Conservation (phyloP, 2,888 invertebrate species). For the Synergus japonicus region DNA sequence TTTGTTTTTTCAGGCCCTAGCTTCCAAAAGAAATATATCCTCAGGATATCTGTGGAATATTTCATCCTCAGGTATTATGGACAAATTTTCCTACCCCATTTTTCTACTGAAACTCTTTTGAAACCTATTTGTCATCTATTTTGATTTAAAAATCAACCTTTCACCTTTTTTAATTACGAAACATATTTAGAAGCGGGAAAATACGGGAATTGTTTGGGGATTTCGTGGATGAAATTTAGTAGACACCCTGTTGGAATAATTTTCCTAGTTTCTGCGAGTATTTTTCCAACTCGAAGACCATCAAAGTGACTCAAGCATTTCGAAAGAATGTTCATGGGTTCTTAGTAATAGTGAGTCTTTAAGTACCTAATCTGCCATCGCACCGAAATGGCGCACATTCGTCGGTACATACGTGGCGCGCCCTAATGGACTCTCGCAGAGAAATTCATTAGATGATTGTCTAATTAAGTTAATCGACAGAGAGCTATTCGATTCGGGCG, state of each 20-base stretch:
- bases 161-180: too few species aligned
- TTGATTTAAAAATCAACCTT: too few species aligned
- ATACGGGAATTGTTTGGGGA: too few species aligned
- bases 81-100: background rate
- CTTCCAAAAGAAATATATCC: too few species aligned
- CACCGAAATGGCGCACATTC: conserved; percentile 49
- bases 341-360: conserved; percentile 48
- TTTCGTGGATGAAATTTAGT: too few species aligned
- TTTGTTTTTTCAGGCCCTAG: too few species aligned
- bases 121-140: too few species aligned
- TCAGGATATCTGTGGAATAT: too few species aligned
- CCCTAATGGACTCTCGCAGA: conserved; percentile 58
- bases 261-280: background rate
- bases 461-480: conserved; percentile 74
- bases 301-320: conserved; percentile 6
- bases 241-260: background rate
- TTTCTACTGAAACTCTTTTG: too few species aligned
- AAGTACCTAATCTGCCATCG: conserved; percentile 49
- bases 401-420: conserved; percentile 55
- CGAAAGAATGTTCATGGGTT: conserved; percentile 26
- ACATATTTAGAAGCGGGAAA: too few species aligned
- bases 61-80: too few species aligned
- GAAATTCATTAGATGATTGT: conserved; percentile 73
- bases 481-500: conserved; percentile 63
- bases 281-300: background rate